Evolutionary conservation across 2,888 invertebrate species (phyloP).

Genomic region (Leptogaster cylindrica): DNA sequence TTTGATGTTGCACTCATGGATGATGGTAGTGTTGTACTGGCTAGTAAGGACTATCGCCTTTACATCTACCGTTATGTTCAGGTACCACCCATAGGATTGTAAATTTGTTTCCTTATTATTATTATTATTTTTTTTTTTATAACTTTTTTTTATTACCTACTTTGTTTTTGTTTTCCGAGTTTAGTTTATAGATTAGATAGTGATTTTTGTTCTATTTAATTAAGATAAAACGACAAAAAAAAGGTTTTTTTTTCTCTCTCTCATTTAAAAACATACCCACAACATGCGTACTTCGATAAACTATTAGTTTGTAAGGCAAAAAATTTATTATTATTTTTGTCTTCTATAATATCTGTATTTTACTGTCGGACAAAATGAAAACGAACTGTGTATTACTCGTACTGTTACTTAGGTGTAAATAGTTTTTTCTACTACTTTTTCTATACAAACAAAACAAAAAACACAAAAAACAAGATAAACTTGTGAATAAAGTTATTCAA

Average conservation of each 20-base stretch:
- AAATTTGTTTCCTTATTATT: slow-evolving; percentile 48
- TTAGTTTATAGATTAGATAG: slow-evolving; percentile 9
- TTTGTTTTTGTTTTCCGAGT: slow-evolving; percentile 6
- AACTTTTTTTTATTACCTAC: background rate
- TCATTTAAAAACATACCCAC: background rate
- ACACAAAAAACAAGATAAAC: background rate
- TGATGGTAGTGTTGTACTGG: slow-evolving; percentile 97
- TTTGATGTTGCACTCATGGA: slow-evolving; percentile 99
- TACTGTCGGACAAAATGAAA: background rate
- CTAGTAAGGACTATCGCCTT: slow-evolving; percentile 98
- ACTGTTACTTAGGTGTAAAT: slow-evolving; percentile 34
- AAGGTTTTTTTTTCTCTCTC: too few relatives aligned
- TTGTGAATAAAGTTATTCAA: slow-evolving; percentile 12
- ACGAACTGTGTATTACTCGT: slow-evolving; percentile 30
- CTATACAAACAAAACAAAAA: slow-evolving; percentile 33
- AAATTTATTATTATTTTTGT: background rate
- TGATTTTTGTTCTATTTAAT: too few relatives aligned
- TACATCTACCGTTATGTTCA: slow-evolving; percentile 99
- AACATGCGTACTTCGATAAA: slow-evolving; percentile 4
- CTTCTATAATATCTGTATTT: background rate
- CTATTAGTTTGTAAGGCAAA: background rate
- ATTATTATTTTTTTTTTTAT: slow-evolving; percentile 5
- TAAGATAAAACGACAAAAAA: background rate
- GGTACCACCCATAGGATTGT: slow-evolving; percentile 77
- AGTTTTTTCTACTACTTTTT: slow-evolving; percentile 36